Evolutionary conservation across 2,888 invertebrate species (phyloP).

Genomic region (Leucoptera coffeella): DNA sequence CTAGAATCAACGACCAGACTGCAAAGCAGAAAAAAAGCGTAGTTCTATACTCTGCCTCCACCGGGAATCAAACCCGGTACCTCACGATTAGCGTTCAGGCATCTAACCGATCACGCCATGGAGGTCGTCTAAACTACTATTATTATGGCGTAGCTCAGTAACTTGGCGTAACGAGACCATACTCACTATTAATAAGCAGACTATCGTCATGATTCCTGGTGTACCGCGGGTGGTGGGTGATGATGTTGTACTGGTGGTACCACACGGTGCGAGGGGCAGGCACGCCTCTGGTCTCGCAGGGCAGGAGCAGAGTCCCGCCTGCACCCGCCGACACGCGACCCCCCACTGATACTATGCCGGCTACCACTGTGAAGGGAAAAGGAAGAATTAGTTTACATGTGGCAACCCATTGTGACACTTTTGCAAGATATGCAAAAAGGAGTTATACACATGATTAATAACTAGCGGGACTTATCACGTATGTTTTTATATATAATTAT

Average conservation of each 20-base stretch:
- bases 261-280: conserved; percentile 35
- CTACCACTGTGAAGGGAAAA: conserved; percentile 37
- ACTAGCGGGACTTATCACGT: no score
- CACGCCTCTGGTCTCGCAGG: conserved; percentile 25
- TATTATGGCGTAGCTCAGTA: not conserved
- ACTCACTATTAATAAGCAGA: conserved; percentile 32
- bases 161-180: not conserved
- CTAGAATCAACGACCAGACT: no score
- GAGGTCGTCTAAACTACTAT: not conserved
- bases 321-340: conserved; percentile 24
- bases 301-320: conserved; percentile 23
- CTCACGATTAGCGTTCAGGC: no score
- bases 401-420: no score
- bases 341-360: conserved; percentile 56
- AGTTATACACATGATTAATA: no score
- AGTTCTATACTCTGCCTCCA: no score
- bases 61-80: no score
- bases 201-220: conserved; percentile 37
- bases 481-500: no score
- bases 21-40: no score
- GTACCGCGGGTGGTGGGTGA: conserved; percentile 36
- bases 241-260: conserved; percentile 39
- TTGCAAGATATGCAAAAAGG: no score
- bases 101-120: no score
- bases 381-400: no score